phyloP scores from a whole-genome alignment of 2,888 invertebrate species.

The Andrena flavipes region DNA sequence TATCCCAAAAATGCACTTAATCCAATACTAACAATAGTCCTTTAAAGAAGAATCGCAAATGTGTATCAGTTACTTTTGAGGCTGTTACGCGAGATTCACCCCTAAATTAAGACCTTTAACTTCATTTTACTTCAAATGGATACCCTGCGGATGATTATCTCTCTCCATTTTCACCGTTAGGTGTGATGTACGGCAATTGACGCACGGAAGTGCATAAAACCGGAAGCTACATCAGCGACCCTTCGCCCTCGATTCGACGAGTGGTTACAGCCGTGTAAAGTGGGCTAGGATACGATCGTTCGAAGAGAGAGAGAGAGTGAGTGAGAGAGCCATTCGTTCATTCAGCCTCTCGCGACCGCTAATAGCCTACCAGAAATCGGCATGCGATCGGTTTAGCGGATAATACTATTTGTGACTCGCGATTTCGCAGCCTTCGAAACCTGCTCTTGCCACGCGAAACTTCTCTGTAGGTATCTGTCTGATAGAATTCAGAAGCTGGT shows the following conservation, averaged over 20 bases:
- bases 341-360: constrained; percentile 40
- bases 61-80: not conserved
- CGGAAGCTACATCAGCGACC: constrained; percentile 70
- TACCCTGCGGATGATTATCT: constrained; percentile 36
- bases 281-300: constrained; percentile 61
- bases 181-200: constrained; percentile 59
- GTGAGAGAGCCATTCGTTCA: constrained; percentile 34
- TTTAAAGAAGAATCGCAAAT: no score
- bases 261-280: constrained; percentile 63
- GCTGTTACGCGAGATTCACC: not conserved
- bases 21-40: no score
- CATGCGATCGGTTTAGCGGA: constrained; percentile 29
- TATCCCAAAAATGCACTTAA: no score
- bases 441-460: constrained; percentile 2
- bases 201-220: constrained; percentile 60
- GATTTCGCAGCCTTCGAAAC: constrained; percentile 9
- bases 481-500: not conserved
- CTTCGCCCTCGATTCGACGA: constrained; percentile 72
- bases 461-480: not conserved
- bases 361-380: constrained; percentile 43
- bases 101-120: constrained; percentile 36
- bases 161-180: constrained; percentile 50
- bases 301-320: constrained; percentile 25
- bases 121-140: constrained; percentile 20
- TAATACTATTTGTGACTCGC: constrained; percentile 25